Percentiles rank a stretch among this genome's conserved stretches.
phyloP scores from a whole-genome alignment of 2,888 invertebrate genomes.

The Noctua janthe region DNA sequence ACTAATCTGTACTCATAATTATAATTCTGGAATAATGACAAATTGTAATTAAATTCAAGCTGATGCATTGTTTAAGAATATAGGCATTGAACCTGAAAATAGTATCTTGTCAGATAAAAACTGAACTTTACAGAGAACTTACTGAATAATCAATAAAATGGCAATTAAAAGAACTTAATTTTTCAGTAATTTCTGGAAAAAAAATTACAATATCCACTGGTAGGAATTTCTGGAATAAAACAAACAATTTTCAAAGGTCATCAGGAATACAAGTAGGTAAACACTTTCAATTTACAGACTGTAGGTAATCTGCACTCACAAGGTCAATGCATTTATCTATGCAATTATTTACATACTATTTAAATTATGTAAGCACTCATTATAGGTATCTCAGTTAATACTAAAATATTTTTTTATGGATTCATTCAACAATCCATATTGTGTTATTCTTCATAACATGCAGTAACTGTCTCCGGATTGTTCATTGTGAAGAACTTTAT shows the following conservation, averaged over 20 bases:
- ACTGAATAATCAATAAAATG: background rate
- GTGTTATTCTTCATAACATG: conserved; percentile 15
- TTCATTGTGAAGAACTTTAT: background rate
- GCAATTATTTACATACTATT: conserved; percentile 57
- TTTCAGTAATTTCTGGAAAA: background rate
- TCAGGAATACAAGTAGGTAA: background rate
- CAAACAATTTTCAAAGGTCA: background rate
- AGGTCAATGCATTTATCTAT: conserved; percentile 39
- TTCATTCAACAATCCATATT: background rate
- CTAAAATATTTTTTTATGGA: conserved; percentile 6
- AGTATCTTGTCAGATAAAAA: background rate
- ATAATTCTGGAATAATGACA: background rate
- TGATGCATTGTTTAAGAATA: background rate
- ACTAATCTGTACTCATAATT: background rate
- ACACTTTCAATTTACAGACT: conserved; percentile 18
- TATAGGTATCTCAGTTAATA: background rate
- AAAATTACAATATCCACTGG: background rate
- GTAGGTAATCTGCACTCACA: conserved; percentile 31
- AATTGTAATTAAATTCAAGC: background rate
- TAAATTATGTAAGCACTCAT: background rate
- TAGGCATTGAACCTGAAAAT: too few species aligned
- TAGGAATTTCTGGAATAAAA: background rate
- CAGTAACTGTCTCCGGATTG: background rate
- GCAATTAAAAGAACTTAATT: background rate
- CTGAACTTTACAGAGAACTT: background rate